phyloP scores from a whole-genome alignment of 2,888 invertebrate genomes.

The Epistrophella euchroma region DNA sequence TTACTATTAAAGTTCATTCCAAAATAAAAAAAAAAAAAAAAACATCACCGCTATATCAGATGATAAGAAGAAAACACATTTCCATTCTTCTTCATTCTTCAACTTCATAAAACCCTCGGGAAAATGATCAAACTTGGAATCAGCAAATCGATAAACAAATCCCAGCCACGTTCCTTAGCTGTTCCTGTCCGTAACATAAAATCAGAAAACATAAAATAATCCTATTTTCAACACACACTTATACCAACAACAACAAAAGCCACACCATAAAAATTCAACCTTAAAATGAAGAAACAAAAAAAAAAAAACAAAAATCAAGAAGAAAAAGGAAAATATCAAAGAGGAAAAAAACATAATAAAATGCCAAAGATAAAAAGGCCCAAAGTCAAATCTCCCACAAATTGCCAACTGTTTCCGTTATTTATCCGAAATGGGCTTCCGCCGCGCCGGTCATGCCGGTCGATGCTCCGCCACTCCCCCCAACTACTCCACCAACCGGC shows the following conservation, averaged over 20 bases:
- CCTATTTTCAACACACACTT: conserved; percentile 47
- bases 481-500: background rate
- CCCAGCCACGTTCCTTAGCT: conserved; percentile 49
- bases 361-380: conserved; percentile 35
- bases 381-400: conserved; percentile 61
- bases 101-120: conserved; percentile 4
- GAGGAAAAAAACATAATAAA: conserved; percentile 22
- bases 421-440: conserved; percentile 43
- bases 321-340: conserved; percentile 7
- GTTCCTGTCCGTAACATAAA: conserved; percentile 13
- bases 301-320: conserved; percentile 1
- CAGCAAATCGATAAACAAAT: conserved; percentile 69
- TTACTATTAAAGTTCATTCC: conserved; percentile 13
- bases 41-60: conserved; percentile 10
- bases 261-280: conserved; percentile 47
- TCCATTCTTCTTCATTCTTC: conserved; percentile 13
- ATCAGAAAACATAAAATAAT: conserved; percentile 43
- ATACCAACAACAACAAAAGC: background rate
- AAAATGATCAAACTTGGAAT: conserved; percentile 21
- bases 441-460: background rate
- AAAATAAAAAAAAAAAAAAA: conserved; percentile 9
- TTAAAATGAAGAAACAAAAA: conserved; percentile 25
- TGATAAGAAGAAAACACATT: conserved; percentile 20
- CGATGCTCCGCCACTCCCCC: background rate
- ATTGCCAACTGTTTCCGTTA: conserved; percentile 62